A percentile compares a stretch with the other conserved stretches of the same genome.
Conservation (phyloP, 1,140 invertebrate genomes). For the Temnothorax longispinosus region DNA sequence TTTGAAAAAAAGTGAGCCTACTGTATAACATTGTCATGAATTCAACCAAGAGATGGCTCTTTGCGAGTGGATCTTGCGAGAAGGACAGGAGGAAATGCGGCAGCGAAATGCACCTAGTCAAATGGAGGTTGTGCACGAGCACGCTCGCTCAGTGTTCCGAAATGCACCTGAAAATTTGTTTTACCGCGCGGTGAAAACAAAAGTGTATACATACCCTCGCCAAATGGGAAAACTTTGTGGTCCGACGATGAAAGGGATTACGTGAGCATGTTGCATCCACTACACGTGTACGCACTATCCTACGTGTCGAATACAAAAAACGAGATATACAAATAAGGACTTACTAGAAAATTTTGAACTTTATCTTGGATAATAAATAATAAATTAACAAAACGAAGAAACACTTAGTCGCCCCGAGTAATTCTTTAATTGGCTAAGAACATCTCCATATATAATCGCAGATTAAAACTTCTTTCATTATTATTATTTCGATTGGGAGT, state of each 20-base stretch:
- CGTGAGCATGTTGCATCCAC: not conserved
- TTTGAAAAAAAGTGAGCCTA: constrained; percentile 18
- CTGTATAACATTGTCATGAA: constrained; percentile 1
- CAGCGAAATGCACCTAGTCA: constrained; percentile 55
- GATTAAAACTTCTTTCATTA: not conserved
- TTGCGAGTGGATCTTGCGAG: constrained; percentile 18
- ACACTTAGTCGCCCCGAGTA: not conserved
- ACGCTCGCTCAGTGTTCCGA: constrained; percentile 60
- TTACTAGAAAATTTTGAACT: not conserved
- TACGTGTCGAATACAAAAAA: constrained; percentile 14
- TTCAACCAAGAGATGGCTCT: constrained; percentile 21
- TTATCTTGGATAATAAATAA: not conserved
- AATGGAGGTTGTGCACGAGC: constrained; percentile 36
- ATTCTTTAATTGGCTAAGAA: not conserved
- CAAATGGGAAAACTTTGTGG: constrained; percentile 47
- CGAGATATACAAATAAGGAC: not conserved
- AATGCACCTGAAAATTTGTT: constrained; percentile 64
- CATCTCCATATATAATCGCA: not conserved
- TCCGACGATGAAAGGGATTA: constrained; percentile 15
- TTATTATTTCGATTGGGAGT: not conserved
- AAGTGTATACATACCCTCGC: constrained; percentile 30
- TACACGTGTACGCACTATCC: not conserved
- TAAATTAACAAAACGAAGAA: not conserved
- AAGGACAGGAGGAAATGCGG: constrained; percentile 32
- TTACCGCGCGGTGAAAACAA: constrained; percentile 53